These are phyloP conservation scores for Tyrannus savana DNA, from an alignment of 2,113 vertebrate species.

Conservation along the genomic window DNA sequence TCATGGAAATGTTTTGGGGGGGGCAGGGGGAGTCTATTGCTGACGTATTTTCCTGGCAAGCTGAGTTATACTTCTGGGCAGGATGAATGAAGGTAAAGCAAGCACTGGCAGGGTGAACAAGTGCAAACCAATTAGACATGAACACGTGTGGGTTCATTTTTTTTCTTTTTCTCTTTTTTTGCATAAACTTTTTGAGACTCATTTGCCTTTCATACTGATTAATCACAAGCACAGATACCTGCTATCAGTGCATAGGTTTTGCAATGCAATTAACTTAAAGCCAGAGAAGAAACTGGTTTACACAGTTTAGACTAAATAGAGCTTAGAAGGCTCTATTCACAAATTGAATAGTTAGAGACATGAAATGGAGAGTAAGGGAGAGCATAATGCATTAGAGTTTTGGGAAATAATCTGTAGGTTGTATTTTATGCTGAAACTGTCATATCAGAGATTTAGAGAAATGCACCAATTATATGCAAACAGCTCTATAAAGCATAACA, in stretches of 20 bases:
- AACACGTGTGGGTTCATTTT: neutral
- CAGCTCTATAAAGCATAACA: neutral
- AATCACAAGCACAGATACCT: neutral
- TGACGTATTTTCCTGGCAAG: constrained; percentile 23
- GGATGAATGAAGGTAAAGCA: constrained; percentile 16
- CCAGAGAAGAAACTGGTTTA: neutral
- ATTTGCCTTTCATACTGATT: neutral
- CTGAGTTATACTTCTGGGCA: neutral
- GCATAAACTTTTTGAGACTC: neutral
- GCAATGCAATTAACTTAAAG: neutral
- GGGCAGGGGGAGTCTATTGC: neutral
- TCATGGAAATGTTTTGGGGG: neutral
- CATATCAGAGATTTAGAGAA: neutral
- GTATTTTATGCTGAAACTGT: neutral
- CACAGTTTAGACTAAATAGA: neutral
- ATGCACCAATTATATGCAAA: neutral
- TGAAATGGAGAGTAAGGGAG: neutral
- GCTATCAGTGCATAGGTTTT: neutral
- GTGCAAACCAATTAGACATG: neutral
- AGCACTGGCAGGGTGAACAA: constrained; percentile 1
- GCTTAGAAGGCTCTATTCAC: neutral
- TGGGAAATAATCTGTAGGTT: neutral
- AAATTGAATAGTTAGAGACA: neutral
- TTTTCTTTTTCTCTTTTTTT: neutral
- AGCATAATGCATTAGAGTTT: neutral